Evolutionary conservation across 2,888 invertebrate species (phyloP), one percentile per base, ranked within the genome.

Genomic region (Cephus rjabovi): DNA sequence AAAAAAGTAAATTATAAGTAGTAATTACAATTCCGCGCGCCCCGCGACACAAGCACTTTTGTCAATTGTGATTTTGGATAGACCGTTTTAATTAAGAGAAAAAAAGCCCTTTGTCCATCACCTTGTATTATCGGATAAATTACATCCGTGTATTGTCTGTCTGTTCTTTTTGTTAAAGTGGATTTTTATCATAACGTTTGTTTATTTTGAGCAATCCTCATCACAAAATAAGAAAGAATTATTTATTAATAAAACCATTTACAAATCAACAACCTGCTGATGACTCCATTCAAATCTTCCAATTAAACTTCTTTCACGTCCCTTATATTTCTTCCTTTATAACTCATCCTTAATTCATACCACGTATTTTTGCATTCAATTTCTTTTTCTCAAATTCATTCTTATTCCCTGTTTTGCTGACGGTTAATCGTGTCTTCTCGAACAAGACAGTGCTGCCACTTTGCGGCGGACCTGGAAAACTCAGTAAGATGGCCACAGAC

Each of bases 171-270:
- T 91, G 88, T 90, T 89, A 83, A 89, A 89, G 86, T 89, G 86
- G 84, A 90, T 89, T 88, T 91, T 90, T 89, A 90, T 89, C 89
- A 85, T 88, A 87, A 87, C 83, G 86, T 89, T 90, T 90, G 88
- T 91, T 91, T 90, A 89, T 90, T 89, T 90, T 86, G 86, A 90
- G 86, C 87, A 88, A 88, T 89, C 87, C 87, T 90, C 88, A 88
- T 87, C 88, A 88, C 87, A 87, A 86, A 88, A 89, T 87, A 88
- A 89, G 86, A 89, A 87, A 86, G 86, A 86, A 91, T 91, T 90
- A 91, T 91, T 91, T 91, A 91, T 90, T 90, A 90, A 90, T 91
- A 91, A 91, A 91, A 91, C 86, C 87, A 90, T 90, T 90, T 90
- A 89, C 87, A 90, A 90, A 90, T 89, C 88, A 89, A 89, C 81